Evolutionary conservation across 2,113 vertebrate species (phyloP).

Genomic region (Cryptomyrus ogoouensis): DNA sequence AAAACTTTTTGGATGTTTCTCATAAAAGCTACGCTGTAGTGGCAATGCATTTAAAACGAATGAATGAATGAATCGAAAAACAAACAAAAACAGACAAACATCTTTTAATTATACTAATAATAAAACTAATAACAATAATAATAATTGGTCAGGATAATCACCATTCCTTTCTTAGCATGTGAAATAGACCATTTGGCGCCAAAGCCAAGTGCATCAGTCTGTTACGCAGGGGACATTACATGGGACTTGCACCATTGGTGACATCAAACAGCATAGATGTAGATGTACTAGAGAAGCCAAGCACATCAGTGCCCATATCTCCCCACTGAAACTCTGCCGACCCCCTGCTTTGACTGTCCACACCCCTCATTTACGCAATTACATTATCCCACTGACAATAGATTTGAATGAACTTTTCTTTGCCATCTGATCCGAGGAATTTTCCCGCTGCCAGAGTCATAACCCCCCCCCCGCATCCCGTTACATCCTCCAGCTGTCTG

Average conservation of each 20-base stretch:
- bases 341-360: constrained; percentile 31
- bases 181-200: not conserved
- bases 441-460: not conserved
- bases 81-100: not conserved
- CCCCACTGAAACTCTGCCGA: not conserved
- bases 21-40: not conserved
- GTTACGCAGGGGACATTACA: not conserved
- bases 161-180: not conserved
- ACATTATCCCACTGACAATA: constrained; percentile 43
- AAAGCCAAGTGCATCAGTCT: not conserved
- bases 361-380: constrained; percentile 33
- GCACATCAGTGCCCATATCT: not conserved
- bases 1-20: not conserved
- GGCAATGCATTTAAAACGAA: not conserved
- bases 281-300: not conserved
- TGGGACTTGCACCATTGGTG: not conserved
- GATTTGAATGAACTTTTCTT: constrained; percentile 24
- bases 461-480: not conserved
- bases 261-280: not conserved
- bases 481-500: too few species aligned
- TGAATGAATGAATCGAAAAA: not conserved
- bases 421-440: constrained; percentile 20
- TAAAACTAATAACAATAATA: not conserved
- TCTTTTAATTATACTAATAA: not conserved
- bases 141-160: not conserved